Conservation (phyloP, 2,888 invertebrate genomes). For the Neoaliturus tenellus region DNA sequence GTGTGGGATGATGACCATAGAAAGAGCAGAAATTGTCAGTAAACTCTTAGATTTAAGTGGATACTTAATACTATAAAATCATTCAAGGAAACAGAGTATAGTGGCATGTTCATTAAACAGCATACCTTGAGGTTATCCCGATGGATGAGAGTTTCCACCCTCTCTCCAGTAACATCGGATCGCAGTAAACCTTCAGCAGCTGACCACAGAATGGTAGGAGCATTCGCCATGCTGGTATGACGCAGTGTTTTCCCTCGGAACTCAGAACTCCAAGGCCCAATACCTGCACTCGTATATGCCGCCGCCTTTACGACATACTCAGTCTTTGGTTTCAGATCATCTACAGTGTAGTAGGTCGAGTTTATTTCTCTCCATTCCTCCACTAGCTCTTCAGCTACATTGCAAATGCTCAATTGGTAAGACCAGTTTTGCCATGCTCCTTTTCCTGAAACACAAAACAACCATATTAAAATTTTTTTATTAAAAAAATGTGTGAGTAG, state of each 20-base stretch:
- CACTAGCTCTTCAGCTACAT: slow-evolving; percentile 75
- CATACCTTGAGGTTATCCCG: slow-evolving; percentile 75
- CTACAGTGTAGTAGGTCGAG: slow-evolving; percentile 79
- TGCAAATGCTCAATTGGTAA: slow-evolving; percentile 77
- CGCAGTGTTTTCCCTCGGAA: slow-evolving; percentile 84
- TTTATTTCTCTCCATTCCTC: slow-evolving; percentile 74
- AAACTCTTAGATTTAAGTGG: no score
- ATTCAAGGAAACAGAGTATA: no score
- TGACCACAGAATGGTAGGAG: slow-evolving; percentile 82
- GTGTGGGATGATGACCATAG: no score
- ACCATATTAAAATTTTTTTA: no score
- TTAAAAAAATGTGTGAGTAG: no score
- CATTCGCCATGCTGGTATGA: slow-evolving; percentile 45
- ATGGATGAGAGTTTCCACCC: slow-evolving; percentile 81
- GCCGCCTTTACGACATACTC: slow-evolving; percentile 87
- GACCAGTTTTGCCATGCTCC: slow-evolving; percentile 86
- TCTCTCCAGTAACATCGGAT: slow-evolving; percentile 89
- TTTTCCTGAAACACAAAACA: slow-evolving; percentile 71
- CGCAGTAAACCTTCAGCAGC: slow-evolving; percentile 84
- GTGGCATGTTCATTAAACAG: no score
- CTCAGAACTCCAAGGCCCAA: slow-evolving; percentile 87
- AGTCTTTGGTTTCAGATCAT: slow-evolving; percentile 83
- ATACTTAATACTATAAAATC: no score
- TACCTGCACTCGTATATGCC: slow-evolving; percentile 85
- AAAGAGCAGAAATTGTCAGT: no score